Conservation (phyloP, 2,113 vertebrate genomes). For the Gobius niger region DNA sequence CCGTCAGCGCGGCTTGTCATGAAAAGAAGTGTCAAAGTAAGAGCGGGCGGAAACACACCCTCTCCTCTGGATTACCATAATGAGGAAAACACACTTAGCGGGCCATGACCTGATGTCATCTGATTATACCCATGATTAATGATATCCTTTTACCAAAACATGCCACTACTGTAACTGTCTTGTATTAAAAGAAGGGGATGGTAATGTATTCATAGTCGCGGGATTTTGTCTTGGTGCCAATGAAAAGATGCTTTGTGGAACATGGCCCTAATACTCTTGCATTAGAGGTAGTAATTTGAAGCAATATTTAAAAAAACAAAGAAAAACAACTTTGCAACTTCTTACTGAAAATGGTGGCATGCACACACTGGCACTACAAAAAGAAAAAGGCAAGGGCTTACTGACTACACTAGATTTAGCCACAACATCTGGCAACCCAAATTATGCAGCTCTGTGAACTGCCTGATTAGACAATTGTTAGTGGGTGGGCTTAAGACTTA, state of each 20-base stretch:
- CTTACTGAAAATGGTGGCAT: too few relatives aligned
- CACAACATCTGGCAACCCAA: too few relatives aligned
- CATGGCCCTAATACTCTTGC: not conserved
- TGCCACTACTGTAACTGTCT: slow-evolving; percentile 78
- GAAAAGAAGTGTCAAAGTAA: slow-evolving; percentile 75
- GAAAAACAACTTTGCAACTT: not conserved
- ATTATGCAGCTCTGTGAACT: too few relatives aligned
- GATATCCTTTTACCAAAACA: slow-evolving; percentile 88
- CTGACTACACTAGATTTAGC: too few relatives aligned
- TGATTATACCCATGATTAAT: slow-evolving; percentile 99
- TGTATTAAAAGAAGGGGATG: slow-evolving; percentile 73
- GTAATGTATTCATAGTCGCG: slow-evolving; percentile 69
- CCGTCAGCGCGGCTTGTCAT: slow-evolving; percentile 73
- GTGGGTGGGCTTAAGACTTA: too few relatives aligned
- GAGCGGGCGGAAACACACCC: slow-evolving; percentile 75
- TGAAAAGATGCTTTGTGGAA: slow-evolving; percentile 25
- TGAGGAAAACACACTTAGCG: slow-evolving; percentile 98
- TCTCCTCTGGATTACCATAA: slow-evolving; percentile 97
- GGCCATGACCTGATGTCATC: slow-evolving; percentile 95
- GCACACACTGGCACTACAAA: too few relatives aligned
- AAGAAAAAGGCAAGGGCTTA: too few relatives aligned
- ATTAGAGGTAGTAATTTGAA: slow-evolving; percentile 6
- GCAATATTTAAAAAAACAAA: not conserved
- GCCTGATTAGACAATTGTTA: too few relatives aligned
- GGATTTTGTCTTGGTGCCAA: slow-evolving; percentile 31